Base-by-base conservation (phyloP, 2,888 invertebrate genomes). In the Drosophila atroscutellata region DNA sequence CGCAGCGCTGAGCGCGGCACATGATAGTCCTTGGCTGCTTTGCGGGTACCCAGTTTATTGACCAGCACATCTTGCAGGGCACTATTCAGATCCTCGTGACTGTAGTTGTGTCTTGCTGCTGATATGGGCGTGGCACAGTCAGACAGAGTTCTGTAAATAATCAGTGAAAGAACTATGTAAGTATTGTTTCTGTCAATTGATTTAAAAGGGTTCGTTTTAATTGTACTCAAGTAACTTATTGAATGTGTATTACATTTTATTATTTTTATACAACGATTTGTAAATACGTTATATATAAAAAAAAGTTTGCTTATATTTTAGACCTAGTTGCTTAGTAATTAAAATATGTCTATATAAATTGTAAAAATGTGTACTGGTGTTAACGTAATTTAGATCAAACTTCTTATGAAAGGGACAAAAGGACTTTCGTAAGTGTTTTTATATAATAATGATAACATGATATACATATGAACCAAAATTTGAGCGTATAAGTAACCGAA, bases 1-100 rank as follows among this genome's bases (percentile, higher is more conserved):
- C 99, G 95, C 58, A 99, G 95, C 32, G 99, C 99, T 80, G 99
- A 98, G 79, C 99, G 95, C 9, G 99, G 99, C 92, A 99, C 98
- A 88, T 98, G 98, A 93, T 99, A 99, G 88, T 98, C 96, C 62
- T 98, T 97, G 60, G 99, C 97, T 11, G 99, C 99, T 69, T 99
- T 95, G 52, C 99, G 94, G 8, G 98, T 98, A 79, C 98, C 99
- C 83, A 99, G 94, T 91, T 97, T 97, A 24, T 98, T 98, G 81
- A 96, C 96, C 93, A 98, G 97, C 91, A 99, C 98, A 93, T 99
- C 99, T 71, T 97, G 95, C 68, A 99, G 95, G n/a, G 99, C 99
- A 42, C 96, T 96, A 91, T 97, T 97, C 49, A 99, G 95, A 93
- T 99, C 99, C 89, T 98, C 98, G 87, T 99, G 98, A n/a, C 98